Evolutionary conservation across 2,888 invertebrate species (phyloP), one percentile per base, ranked within the genome.

Genomic region (Idaea dimidiata): DNA sequence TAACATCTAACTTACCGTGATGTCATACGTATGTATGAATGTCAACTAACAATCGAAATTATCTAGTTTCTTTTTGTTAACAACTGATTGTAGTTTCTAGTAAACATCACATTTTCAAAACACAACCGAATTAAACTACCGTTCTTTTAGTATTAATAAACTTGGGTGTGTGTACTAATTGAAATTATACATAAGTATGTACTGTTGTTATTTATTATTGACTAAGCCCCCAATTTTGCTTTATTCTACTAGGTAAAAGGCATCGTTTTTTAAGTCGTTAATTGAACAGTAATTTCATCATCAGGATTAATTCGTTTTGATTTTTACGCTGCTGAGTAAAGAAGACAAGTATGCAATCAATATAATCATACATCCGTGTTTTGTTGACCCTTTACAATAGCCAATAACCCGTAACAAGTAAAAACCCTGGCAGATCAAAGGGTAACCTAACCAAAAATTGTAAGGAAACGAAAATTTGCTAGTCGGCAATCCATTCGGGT

Each of bases 1-100:
- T 82, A 75, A 87, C 84, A 86, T 84, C 84, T 82, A 86, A 92
- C 91, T 92, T 92, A 92, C 91, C 91, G 88, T 87, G 81, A 71
- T 77, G 77, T 78, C 82, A 80, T 83, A 86, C 79, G 43, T 43
- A 43, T 14, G 78, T 43, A 43, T 14, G 78, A 87, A 88, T 84
- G 85, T 78, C 85, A 83, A 87, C 83, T 85, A 84, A 43, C 14
- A 24, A 76, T 88, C 88, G 86, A 83, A n/a, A 87, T 80, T 62
- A 57, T 62, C 53, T 64, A 59, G 54, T 57, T 61, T 57, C 65
- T 61, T 59, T 66, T 24, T 67, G 60, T 67, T 72, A 72, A 77
- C 66, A 83, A 81, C 77, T 80, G 77, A 79, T 75, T 74, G 70
- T 71, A 73, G 75, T 67, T 79, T 56, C 79, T 84, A 83, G 77